Base-by-base conservation (phyloP, 2,888 invertebrate genomes). In the Cantharis nigra region DNA sequence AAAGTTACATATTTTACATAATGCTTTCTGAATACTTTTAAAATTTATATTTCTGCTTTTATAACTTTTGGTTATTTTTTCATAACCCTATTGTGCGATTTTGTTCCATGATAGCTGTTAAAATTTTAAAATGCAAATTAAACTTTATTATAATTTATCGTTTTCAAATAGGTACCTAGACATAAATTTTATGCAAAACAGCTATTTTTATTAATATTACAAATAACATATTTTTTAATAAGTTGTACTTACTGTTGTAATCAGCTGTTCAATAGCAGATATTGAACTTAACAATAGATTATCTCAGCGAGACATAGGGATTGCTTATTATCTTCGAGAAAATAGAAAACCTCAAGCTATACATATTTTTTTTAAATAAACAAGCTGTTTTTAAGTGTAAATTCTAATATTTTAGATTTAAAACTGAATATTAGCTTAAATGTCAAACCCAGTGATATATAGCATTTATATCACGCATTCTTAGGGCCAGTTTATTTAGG, bases 1-100 rank as follows among this genome's bases (percentile, higher is more conserved):
- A 76, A 78, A 78, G 75, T 78, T 78, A 73, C 78, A 73, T 78
- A 71, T 71, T 49, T 33, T 78, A 76, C 72, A 76, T 73, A 70
- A 64, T 75, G 16, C 72, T 72, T 78, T 11, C 28, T 72, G 72
- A 70, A 49, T 49, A 49, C 49, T 49, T 49, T 49, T 18, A 18
- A 23, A 23, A 13, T 65, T 23, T 23, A 23, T 65, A 65, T 65
- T 65, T 65, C 9, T 65, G 11, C n/a, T 49, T 49, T 49, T 49
- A 49, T 49, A 49, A 49, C 49, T 49, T 49, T 49, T 49, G 49
- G 49, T n/a, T 49, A 49, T 49, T 49, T 49, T 49, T 49, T 49
- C 49, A n/a, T 49, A 49, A 49, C 49, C 49, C 49, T n/a, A 49
- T 49, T 49, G 49, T 49, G n/a, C n/a, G 3, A 49, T 49, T n/a